Conservation (phyloP, 35 echinoderm and acorn worm species). For the Apostichopus californicus region DNA sequence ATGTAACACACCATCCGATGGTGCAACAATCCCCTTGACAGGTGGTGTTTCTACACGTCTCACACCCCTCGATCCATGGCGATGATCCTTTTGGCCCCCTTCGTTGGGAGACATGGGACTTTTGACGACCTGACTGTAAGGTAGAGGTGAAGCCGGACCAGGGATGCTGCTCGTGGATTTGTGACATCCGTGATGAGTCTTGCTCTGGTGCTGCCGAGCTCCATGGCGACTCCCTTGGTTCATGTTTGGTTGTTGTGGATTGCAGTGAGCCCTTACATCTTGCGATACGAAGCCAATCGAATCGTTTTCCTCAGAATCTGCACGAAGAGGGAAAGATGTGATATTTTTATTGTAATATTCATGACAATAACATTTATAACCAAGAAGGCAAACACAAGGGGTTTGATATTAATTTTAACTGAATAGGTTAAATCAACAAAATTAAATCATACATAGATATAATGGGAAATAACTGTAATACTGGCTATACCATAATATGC, state of each 20-base stretch:
- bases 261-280: conserved; percentile 57
- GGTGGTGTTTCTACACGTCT: conserved; percentile 3
- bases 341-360: too few species aligned
- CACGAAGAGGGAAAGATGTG: not conserved
- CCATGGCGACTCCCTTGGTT: conserved; percentile 6
- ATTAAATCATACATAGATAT: too few species aligned
- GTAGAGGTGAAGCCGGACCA: conserved; percentile 31
- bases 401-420: too few species aligned
- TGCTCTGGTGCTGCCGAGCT: conserved; percentile 27
- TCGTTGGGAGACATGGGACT: conserved; percentile 25
- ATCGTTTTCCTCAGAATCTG: conserved; percentile 95
- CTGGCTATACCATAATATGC: too few species aligned
- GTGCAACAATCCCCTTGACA: not conserved
- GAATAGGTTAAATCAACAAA: too few species aligned
- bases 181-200: not conserved
- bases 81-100: conserved; percentile 1
- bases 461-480: too few species aligned
- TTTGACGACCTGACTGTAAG: conserved; percentile 65
- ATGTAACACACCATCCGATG: conserved; percentile 14
- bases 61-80: not conserved
- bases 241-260: conserved; percentile 39
- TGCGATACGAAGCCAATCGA: conserved; percentile 57
- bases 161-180: not conserved
- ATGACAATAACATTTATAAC: too few species aligned
- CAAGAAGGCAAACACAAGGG: too few species aligned